Evolutionary conservation across 2,888 invertebrate species (phyloP).

Genomic region (Scotopteryx bipunctaria): DNA sequence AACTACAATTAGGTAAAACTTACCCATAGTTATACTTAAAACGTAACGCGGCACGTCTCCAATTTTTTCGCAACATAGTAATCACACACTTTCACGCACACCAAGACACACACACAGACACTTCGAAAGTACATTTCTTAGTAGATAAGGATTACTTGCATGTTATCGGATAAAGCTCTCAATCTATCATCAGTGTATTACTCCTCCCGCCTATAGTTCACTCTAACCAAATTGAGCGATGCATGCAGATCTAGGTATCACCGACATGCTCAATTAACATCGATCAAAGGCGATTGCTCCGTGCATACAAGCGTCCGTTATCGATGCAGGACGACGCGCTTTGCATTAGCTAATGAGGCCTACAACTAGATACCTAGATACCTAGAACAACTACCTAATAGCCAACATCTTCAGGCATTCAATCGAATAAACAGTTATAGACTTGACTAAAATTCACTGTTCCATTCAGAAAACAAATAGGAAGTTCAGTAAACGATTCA

Average conservation of each 20-base stretch:
- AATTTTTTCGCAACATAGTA: no score
- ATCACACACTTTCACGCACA: no score
- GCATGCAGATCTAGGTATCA: slow-evolving; percentile 25
- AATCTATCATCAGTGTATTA: slow-evolving; percentile 13
- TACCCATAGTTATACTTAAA: no score
- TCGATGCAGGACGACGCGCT: slow-evolving; percentile 27
- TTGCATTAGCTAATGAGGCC: slow-evolving; percentile 20
- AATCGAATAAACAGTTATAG: no score
- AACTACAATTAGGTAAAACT: no score
- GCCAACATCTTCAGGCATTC: not conserved
- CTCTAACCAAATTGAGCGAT: slow-evolving; percentile 15
- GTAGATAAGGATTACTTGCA: slow-evolving; percentile 6
- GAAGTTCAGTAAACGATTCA: no score
- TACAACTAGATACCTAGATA: not conserved
- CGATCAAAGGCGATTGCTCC: slow-evolving; percentile 28
- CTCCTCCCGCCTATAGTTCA: not conserved
- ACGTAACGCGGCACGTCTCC: no score
- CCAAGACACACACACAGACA: no score
- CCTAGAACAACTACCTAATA: no score
- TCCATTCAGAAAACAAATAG: not conserved
- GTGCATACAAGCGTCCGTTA: slow-evolving; percentile 28
- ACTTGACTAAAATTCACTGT: not conserved
- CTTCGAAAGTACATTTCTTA: not conserved
- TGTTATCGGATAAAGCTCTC: slow-evolving; percentile 8
- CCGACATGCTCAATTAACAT: slow-evolving; percentile 34